Evolutionary conservation across 2,113 vertebrate genomes (phyloP), one percentile per base, ranked within the genome.

Genomic region (Cyprinodon brontotheroides): DNA sequence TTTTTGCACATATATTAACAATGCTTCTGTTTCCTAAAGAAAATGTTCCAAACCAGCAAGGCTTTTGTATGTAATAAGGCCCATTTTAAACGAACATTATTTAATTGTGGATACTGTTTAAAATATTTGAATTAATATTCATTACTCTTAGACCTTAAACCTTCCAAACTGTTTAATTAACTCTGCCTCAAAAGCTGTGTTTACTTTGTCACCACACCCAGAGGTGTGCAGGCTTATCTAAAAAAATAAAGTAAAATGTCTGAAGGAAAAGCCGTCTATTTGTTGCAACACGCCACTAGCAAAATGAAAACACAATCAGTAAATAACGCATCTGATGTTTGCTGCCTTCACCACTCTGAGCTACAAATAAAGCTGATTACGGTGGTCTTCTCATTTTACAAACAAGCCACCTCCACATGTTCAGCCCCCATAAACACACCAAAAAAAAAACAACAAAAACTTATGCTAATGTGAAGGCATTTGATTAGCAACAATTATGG

Each of bases 401-500:
- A 89, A 84, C 81, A 83, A 85, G 72, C 82, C 78, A 61, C 76
- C 83, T 75, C 78, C 81, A 68, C 82, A 72, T 22, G 63, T 70
- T 67, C 69, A 69, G 80, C 57, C 68, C 77, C 68, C 6, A 39
- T 73, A 84, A 82, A 85, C 84, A 78, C 29, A 29, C 29, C 29
- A 29, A 29, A 57, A 53, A 53, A 57, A 57, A 57, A n/a, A 20
- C 20, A 57, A 57, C 20, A 57, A 75, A 69, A 13, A 38, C 39
- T 3, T n/a, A 36, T 57, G 38, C 74, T 62, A 74, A 48, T 81
- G 73, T 45, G 78, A 88, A 88, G 81, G 77, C 69, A 76, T 88
- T 80, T 91, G 90, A 91, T 93, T 89, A 92, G 77, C 74, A 78
- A 66, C 91, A 81, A 88, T 91, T 87, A 87, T 11, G 41, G 84